Base-by-base conservation (phyloP, 2,113 vertebrate species). In the Columba livia region DNA sequence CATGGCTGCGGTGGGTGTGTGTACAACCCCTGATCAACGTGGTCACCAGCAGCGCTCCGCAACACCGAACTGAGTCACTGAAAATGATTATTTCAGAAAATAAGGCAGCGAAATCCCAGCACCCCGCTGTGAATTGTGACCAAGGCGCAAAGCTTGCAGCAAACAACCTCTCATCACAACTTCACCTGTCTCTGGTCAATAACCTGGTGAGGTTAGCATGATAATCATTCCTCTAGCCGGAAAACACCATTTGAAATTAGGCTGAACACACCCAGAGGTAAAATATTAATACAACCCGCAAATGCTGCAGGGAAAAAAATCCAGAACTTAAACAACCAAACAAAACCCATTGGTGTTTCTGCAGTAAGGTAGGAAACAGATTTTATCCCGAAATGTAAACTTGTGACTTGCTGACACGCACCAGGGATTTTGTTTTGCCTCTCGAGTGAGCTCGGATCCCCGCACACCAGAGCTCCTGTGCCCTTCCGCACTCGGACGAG, bases 41-140 rank as follows among this genome's bases (percentile, higher is more conserved):
- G 16, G 42, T 17, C 42, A 8, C 11, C 29, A 4, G 13, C 25
- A 4, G 38, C 2, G 12, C 57, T 40, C 12, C 1, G 5, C 17
- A 62, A 21, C n/a, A 38, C 2, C 0, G 1, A 15, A 1, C 0
- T 9, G 2, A 26, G 16, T 51, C 42, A 11, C 13, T 61, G 40
- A 36, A 47, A 34, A n/a, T 1, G 3, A 1, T 2, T 9, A 44
- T 9, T 56, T 42, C 31, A 26, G 3, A 13, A 72, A 72, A 38
- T 5, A 11, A 11, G 29, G 58, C 14, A 70, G 44, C n/a, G 44
- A 79, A 88, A 74, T 2, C 4, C 2, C 83, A 88, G 65, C 47
- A 44, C 12, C 65, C 60, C 32, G 1, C 69, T 6, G 25, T 6
- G 60, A 69, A 12, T 58, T 36, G 53, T 14, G 4, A 12, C 23